phyloP scores from a whole-genome alignment of 1,140 invertebrate genomes.

The Lepidotrigona ventralis region DNA sequence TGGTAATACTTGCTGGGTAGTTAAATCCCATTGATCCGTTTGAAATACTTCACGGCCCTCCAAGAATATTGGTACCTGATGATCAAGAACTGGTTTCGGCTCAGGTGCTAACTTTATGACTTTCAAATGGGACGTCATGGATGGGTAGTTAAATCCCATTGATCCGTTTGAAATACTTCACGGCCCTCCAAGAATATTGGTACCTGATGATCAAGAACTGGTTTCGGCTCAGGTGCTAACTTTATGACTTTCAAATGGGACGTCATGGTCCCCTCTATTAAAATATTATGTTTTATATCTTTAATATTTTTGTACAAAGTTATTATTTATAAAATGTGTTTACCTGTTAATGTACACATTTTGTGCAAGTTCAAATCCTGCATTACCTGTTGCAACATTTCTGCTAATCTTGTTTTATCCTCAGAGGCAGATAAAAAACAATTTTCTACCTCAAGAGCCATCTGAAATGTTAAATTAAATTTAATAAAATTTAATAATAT shows the following conservation, averaged over 20 bases:
- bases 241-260: conserved; percentile 90
- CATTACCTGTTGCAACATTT: conserved; percentile 88
- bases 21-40: conserved; percentile 93
- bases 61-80: conserved; percentile 94
- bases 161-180: conserved; percentile 82
- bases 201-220: conserved; percentile 94
- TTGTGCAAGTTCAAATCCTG: conserved; percentile 90
- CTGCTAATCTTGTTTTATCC: conserved; percentile 84
- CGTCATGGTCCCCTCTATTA: conserved; percentile 87
- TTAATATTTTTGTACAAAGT: neutral
- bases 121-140: conserved; percentile 90
- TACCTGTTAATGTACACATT: conserved; percentile 88
- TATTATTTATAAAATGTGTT: conserved; percentile 41
- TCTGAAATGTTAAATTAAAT: conserved; percentile 77
- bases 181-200: conserved; percentile 88
- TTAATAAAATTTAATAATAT: conserved; percentile 7
- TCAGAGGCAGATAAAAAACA: conserved; percentile 87
- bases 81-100: conserved; percentile 91
- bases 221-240: conserved; percentile 88
- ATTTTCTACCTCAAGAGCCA: conserved; percentile 90
- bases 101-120: conserved; percentile 88
- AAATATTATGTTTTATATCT: conserved; percentile 36
- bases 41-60: conserved; percentile 81
- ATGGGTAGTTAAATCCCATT: too few relatives aligned
- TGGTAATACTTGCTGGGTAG: conserved; percentile 93